Base-by-base conservation (phyloP, 1,140 invertebrate species). In the Sitophilus oryzae region DNA sequence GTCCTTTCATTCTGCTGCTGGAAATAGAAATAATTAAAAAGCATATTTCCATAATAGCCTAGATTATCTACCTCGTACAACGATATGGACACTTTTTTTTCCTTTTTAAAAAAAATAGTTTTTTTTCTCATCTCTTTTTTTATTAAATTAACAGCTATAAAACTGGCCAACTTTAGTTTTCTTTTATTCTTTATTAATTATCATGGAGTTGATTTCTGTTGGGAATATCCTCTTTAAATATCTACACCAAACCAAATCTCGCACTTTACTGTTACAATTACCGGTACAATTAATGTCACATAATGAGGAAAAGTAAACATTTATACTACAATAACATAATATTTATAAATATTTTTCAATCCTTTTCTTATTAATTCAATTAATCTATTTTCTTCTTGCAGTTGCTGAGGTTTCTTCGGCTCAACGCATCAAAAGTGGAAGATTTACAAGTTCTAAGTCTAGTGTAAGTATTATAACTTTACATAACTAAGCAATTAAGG, bases 401-500 rank as follows among this genome's bases (percentile, higher is more conserved):
- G 58, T 25, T 59, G n/a, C 30, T 59, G 22, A 45, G 15, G 20
- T 23, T 50, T 40, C 48, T 59, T 11, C 46, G 41, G 21, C 21
- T 19, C 10, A 55, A 55, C 37, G 35, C 44, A 11, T 46, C 52
- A 5, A 51, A 43, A 47, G 19, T 40, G 5, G 58, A 56, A 11
- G 52, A 59, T 23, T 43, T 59, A n/a, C 16, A 6, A 3, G 34
- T 59, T 11, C 40, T 49, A n/a, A 59, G 23, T 37, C 25, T 59
- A 14, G 36, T 55, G 58, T 59, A 50, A 59, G 58, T 59, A 55
- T 50, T 47, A n/a, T n/a, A n/a, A 35, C n/a, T 16, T 40, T 40
- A 40, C 6, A n/a, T 8, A n/a, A 8, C 15, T n/a, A n/a, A 19
- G 42, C 20, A 19, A 22, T 22, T 21, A 20, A 40, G 16, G n/a